A percentile compares a stretch with the other conserved stretches of the same genome.
Evolutionary conservation across 2,113 vertebrate species (phyloP).

Genomic region (Amblyornis subalaris): DNA sequence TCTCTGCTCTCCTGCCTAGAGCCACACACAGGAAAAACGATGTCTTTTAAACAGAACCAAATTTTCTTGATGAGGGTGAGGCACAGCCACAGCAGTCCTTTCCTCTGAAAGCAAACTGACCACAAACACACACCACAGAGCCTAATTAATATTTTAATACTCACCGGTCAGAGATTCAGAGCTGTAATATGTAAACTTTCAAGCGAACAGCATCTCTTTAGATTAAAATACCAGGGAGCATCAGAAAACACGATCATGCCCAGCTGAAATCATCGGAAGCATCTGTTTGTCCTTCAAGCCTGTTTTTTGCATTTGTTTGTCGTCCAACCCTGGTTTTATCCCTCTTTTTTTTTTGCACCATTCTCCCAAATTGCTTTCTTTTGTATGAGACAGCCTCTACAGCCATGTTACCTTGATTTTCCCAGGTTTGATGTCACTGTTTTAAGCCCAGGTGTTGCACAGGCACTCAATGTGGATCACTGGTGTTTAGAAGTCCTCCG

Average conservation of each 20-base stretch:
- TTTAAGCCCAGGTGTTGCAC: background rate
- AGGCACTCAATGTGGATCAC: fast-evolving
- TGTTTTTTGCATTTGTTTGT: background rate
- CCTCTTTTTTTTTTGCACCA: background rate
- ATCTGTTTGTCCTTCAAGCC: background rate
- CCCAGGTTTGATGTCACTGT: background rate
- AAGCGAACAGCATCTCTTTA: background rate
- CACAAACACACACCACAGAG: background rate
- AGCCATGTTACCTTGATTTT: background rate
- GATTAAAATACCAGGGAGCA: background rate
- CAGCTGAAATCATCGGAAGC: background rate
- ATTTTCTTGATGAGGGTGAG: background rate
- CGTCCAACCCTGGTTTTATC: background rate
- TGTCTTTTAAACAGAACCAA: background rate
- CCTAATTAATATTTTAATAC: background rate
- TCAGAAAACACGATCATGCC: background rate
- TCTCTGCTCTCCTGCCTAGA: background rate
- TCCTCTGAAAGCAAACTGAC: background rate
- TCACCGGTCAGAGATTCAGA: background rate
- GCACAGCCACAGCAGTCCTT: background rate
- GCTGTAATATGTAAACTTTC: background rate
- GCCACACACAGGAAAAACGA: background rate
- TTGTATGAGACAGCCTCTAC: background rate
- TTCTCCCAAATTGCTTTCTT: background rate
- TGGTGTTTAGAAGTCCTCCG: background rate